These are phyloP conservation scores for Nemurella pictetii DNA, from an alignment of 2,888 invertebrate species.

Conservation along the genomic window DNA sequence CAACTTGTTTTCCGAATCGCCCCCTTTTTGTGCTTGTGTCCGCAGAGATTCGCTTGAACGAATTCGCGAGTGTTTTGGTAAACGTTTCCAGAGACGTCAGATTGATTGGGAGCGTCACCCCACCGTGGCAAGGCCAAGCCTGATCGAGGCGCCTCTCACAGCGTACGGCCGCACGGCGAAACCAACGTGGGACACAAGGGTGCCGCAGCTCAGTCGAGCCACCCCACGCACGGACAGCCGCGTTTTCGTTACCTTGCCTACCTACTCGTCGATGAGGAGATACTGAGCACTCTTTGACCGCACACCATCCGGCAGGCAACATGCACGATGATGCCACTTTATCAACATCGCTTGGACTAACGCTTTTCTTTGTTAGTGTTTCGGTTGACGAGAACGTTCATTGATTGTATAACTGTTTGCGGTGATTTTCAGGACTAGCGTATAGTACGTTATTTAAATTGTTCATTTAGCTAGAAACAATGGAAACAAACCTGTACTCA, in stretches of 20 bases:
- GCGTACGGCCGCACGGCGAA: conserved; percentile 69
- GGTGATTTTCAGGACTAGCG: background rate
- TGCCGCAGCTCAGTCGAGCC: conserved; percentile 56
- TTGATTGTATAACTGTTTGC: background rate
- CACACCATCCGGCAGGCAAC: no score
- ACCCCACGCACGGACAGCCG: conserved; percentile 60
- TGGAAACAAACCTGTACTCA: background rate
- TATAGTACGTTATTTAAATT: background rate
- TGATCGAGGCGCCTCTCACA: conserved; percentile 82
- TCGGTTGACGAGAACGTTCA: background rate
- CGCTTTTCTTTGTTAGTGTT: background rate
- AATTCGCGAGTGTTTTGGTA: background rate
- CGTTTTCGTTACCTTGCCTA: conserved; percentile 62
- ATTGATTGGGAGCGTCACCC: conserved; percentile 90
- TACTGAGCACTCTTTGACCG: background rate
- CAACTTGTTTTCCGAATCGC: background rate
- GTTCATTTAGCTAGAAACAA: background rate
- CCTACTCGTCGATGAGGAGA: conserved; percentile 56
- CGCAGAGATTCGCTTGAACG: background rate
- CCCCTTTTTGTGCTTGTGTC: background rate
- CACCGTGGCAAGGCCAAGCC: conserved; percentile 81
- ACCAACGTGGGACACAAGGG: conserved; percentile 48
- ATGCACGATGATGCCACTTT: no score
- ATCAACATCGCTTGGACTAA: no score
- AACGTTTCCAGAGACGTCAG: conserved; percentile 70